These are phyloP conservation scores for Lagodon rhomboides DNA, from an alignment of 2,797 vertebrate species.

Conservation along the genomic window DNA sequence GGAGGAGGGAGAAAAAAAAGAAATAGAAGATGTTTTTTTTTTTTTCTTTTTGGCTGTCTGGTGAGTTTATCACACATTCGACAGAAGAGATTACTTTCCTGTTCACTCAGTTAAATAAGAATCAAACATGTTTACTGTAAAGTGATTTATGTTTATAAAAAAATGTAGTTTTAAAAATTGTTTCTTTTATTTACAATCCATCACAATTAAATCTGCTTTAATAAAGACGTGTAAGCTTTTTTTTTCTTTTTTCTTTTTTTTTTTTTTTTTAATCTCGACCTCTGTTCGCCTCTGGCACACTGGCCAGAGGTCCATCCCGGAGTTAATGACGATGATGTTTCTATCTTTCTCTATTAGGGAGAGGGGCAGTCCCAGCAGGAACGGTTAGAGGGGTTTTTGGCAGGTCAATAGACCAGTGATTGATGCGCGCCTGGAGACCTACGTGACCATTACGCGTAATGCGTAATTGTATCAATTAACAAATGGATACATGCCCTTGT, in stretches of 20 bases:
- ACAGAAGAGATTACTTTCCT: neutral
- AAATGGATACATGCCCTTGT: constrained; percentile 90
- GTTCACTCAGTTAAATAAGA: constrained; percentile 7
- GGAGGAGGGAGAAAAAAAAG: neutral
- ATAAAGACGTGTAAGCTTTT: constrained; percentile 16
- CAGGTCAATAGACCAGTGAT: constrained; percentile 90
- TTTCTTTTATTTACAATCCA: constrained; percentile 25
- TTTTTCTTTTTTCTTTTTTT: neutral
- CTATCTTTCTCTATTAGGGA: constrained; percentile 82
- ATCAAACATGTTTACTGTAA: constrained; percentile 3
- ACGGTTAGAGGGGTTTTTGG: constrained; percentile 77
- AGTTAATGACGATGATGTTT: constrained; percentile 84
- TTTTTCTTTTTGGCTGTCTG: no score
- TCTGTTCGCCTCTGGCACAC: constrained; percentile 67
- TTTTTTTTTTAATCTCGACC: constrained; percentile 50
- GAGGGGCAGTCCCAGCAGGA: constrained; percentile 80
- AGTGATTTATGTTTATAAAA: neutral
- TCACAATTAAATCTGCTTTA: constrained; percentile 39
- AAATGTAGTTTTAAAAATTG: neutral
- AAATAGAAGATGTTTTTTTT: neutral
- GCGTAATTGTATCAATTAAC: constrained; percentile 95
- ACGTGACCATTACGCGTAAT: constrained; percentile 87
- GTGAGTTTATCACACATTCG: constrained; percentile 4
- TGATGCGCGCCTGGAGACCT: constrained; percentile 89
- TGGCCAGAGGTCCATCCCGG: constrained; percentile 81